Evolutionary conservation across 2,797 vertebrate genomes (phyloP), one percentile per base, ranked within the genome.

Genomic region (Threskiornis aethiopicus): DNA sequence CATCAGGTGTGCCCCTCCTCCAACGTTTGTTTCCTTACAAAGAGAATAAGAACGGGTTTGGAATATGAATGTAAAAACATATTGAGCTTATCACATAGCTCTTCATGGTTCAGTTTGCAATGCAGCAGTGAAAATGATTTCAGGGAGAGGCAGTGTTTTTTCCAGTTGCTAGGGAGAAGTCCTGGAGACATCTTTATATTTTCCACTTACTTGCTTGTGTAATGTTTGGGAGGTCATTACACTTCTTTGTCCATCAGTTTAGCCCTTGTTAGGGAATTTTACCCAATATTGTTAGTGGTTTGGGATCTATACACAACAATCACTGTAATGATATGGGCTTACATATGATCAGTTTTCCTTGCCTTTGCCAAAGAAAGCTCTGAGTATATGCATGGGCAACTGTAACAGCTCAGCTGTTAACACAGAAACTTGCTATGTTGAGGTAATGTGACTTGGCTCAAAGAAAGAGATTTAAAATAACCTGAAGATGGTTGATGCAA

Each of bases 1-100:
- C 98, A 99, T 57, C 98, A 99, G 98, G 99, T 99, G 62, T 95
- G 87, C 77, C 16, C 46, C 61, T 61, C 16, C 73, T 79, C 22
- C 35, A 4, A 0, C 22, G 25, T 61, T 37, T 10, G 2, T 35
- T 47, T 35, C 37, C 29, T 72, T 69, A 47, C n/a, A 26, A 35
- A 51, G 42, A 26, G 11, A 24, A 5, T 12, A 26, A 52, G 41
- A 66, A 16, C 9, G 55, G 0, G 7, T 84, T 71, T 26, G 17
- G 20, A 31, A 20, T 37, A 5, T 4, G 21, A 28, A 18, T 5
- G 1, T 41, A 5, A 70, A 64, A 78, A 33, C 7, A 3, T 6
- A 11, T 3, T 9, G 59, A 58, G 17, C 18, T 89, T 57, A 25
- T 31, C 9, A 2, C 16, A 3, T 21, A 73, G 14, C 10, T 65